These are phyloP conservation scores for Seira musarum DNA, from an alignment of 2,888 invertebrate genomes.

Conservation along the genomic window DNA sequence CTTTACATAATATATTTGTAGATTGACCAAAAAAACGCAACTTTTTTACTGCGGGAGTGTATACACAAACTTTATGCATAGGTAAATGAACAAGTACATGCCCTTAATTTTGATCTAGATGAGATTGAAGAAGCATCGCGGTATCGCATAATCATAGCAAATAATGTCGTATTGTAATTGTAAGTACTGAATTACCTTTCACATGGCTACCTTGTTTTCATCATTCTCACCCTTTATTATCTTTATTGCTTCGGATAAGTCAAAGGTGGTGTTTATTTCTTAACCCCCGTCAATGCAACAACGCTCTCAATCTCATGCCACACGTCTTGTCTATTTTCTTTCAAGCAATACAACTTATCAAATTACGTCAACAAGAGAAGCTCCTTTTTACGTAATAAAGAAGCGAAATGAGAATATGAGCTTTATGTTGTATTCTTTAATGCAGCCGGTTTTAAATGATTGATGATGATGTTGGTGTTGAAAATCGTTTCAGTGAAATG, in stretches of 20 bases:
- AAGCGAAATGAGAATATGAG: not conserved
- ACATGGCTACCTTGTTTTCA: not conserved
- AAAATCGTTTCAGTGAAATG: not conserved
- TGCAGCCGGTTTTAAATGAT: not conserved
- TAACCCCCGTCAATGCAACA: not conserved
- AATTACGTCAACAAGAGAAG: not conserved
- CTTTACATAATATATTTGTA: too few relatives aligned
- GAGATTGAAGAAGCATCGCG: not conserved
- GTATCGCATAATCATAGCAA: too few relatives aligned
- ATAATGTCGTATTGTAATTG: not conserved
- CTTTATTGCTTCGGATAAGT: not conserved
- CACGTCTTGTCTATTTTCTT: not conserved
- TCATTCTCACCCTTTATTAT: not conserved
- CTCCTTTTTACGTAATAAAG: slow-evolving; percentile 12
- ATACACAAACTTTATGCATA: too few relatives aligned
- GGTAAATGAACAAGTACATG: too few relatives aligned
- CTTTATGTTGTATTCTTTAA: not conserved
- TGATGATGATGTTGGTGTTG: not conserved
- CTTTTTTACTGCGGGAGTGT: too few relatives aligned
- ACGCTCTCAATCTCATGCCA: not conserved
- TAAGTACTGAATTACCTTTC: not conserved
- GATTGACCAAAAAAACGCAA: too few relatives aligned
- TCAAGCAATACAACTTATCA: not conserved
- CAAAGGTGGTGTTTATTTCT: not conserved
- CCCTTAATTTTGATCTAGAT: not conserved